Evolutionary conservation across 2,113 vertebrate species (phyloP), one percentile per base, ranked within the genome.

Genomic region (Pterophyllum scalare): DNA sequence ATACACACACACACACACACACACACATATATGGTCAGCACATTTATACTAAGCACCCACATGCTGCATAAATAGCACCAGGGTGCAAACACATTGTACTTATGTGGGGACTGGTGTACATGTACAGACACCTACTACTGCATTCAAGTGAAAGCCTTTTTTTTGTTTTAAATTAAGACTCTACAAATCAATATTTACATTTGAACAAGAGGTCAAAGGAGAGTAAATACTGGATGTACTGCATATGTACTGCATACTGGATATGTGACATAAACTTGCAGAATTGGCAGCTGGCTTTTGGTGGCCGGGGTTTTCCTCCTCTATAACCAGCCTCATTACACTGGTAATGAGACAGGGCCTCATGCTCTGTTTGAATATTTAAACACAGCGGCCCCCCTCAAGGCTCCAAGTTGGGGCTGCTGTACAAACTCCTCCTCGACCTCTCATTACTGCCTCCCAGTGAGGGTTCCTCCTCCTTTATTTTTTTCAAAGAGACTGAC

Each of bases 321-420:
- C 59, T 75, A 67, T 88, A 80, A 87, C 72, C 72, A 85, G 64
- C 83, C 87, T 94, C 88, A 91, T 93, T 92, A 91, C 19, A 64
- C 75, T 61, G 17, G 61, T 94, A 93, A 93, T 85, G 89, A 93
- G 89, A 89, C 78, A 57, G 83, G 85, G 86, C 62, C 81, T 83
- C 76, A 75, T 70, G 72, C 83, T 91, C 87, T 82, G 82, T 89
- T 93, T 95, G 89, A 94, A 93, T 95, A 94, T 95, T 94, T 93
- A 94, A 94, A 93, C 62, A 60, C 33, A 43, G 79, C 5, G 76
- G 65, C 9, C 67, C 75, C 81, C 89, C 92, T 80, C 80, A 90
- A 88, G 83, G 85, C 83, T 81, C 91, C 61, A 62, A 82, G 77
- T 84, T 86, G 79, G 89, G 91, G 58, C 89, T 19, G 77, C 77